Percentiles rank a stretch among this genome's conserved stretches.
Conservation (phyloP, 2,888 invertebrate genomes). For the Conomelus anceps region DNA sequence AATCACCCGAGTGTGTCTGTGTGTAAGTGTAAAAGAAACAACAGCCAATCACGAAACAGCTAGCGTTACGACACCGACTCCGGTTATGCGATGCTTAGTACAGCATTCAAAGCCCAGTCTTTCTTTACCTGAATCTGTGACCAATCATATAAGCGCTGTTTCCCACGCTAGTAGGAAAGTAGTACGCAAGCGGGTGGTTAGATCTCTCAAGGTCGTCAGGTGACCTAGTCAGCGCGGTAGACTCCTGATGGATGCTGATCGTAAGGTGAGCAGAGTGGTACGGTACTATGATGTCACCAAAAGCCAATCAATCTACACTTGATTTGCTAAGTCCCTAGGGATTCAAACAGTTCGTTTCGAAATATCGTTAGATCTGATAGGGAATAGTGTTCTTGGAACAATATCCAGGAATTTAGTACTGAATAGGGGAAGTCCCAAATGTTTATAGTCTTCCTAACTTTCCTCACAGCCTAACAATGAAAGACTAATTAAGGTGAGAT, state of each 20-base stretch:
- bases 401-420: background rate
- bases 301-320: background rate
- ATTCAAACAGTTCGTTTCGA: too few species aligned
- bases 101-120: background rate
- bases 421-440: background rate
- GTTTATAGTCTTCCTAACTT: background rate
- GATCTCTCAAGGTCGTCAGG: background rate
- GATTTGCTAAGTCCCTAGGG: too few species aligned
- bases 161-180: background rate
- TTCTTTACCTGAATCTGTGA: background rate
- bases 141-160: background rate
- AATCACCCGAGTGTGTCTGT: background rate
- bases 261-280: too few species aligned
- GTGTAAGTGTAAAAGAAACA: background rate
- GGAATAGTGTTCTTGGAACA: too few species aligned
- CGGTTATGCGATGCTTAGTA: background rate
- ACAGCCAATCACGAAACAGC: background rate
- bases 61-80: background rate
- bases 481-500: background rate
- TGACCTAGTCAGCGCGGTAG: background rate
- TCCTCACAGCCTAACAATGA: background rate
- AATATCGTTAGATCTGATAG: too few species aligned
- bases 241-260: background rate
- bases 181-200: too few species aligned
- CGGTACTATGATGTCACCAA: too few species aligned